Evolutionary conservation across 2,888 invertebrate species (phyloP).

Genomic region (Alentia gelatinosa): DNA sequence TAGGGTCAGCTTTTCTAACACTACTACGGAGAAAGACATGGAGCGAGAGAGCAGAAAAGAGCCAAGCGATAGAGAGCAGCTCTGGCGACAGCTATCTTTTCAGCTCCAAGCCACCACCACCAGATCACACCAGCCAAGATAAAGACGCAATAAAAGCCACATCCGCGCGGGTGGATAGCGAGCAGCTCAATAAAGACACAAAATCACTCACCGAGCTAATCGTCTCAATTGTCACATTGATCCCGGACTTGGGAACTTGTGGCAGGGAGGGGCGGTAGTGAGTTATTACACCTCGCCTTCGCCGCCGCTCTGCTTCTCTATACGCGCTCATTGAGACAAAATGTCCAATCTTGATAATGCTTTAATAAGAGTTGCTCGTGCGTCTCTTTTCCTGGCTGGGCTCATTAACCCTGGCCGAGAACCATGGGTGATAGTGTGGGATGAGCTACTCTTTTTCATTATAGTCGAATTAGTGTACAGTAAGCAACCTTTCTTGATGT

Average conservation of each 20-base stretch:
- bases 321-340: slow-evolving; percentile 1
- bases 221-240: slow-evolving; percentile 1
- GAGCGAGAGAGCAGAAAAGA: no score
- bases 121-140: background rate
- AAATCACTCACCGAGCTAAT: background rate
- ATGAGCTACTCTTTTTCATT: background rate
- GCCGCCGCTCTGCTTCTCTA: background rate
- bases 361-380: background rate
- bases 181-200: background rate
- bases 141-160: background rate
- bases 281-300: background rate
- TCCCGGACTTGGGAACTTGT: no score
- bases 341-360: slow-evolving; percentile 1
- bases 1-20: no score
- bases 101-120: background rate
- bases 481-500: no score
- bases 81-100: background rate
- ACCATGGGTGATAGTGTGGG: background rate
- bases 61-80: background rate
- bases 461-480: no score
- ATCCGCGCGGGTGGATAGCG: background rate
- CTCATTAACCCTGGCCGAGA: background rate
- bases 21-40: no score
- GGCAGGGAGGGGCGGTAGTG: no score
- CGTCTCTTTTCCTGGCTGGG: background rate